These are phyloP conservation scores for Sialia sialis DNA, from an alignment of 2,113 vertebrate genomes.

Conservation along the genomic window DNA sequence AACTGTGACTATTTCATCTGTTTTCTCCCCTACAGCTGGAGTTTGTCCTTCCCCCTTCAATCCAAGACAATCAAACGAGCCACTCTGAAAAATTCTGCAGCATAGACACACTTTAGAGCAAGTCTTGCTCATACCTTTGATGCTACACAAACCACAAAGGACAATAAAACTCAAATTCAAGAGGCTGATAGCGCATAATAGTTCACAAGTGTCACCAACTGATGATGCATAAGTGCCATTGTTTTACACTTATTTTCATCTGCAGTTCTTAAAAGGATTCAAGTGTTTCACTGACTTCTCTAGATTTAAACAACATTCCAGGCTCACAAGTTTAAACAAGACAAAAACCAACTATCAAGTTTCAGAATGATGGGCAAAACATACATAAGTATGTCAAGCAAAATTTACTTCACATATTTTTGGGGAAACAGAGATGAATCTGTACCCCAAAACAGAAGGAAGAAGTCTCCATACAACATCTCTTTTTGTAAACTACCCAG, in stretches of 20 bases:
- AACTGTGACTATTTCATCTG: background rate
- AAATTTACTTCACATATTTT: background rate
- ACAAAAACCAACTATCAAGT: background rate
- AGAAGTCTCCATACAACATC: background rate
- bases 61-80: background rate
- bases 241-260: background rate
- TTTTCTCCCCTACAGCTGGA: background rate
- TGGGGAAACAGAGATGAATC: background rate
- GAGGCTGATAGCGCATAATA: background rate
- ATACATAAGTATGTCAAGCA: rapidly evolving
- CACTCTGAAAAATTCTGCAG: background rate
- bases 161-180: background rate
- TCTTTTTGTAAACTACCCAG: background rate
- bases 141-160: background rate
- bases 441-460: background rate
- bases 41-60: background rate
- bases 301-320: background rate
- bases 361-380: background rate
- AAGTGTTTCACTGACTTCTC: background rate
- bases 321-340: background rate
- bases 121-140: rapidly evolving
- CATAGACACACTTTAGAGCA: background rate
- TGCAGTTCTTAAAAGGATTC: background rate
- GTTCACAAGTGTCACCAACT: background rate
- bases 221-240: background rate